Evolutionary conservation across 2,888 invertebrate species (phyloP).

Genomic region (Diarsia brunnea): DNA sequence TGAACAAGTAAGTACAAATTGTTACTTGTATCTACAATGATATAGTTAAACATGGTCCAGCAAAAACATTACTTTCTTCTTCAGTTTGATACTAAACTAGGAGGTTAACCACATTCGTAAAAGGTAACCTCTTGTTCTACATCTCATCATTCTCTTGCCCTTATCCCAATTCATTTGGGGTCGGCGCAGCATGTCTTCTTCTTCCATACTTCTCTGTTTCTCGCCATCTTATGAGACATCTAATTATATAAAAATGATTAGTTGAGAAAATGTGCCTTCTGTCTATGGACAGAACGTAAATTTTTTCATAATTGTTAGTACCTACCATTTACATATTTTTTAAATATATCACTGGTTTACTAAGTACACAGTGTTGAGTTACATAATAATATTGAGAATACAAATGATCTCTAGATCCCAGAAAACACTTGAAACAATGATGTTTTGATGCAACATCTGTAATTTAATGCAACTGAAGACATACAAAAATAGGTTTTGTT

Average conservation of each 20-base stretch:
- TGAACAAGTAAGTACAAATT: no score
- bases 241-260: not conserved
- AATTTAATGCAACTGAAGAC: not conserved
- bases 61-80: not conserved
- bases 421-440: not conserved
- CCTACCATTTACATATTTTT: not conserved
- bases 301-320: no score
- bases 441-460: not conserved
- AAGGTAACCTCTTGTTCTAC: not conserved
- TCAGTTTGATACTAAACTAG: not conserved
- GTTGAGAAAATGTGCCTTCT: not conserved
- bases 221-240: no score
- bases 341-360: not conserved
- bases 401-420: not conserved
- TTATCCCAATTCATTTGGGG: no score
- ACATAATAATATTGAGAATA: not conserved
- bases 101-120: not conserved
- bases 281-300: not conserved
- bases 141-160: no score
- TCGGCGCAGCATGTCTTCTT: no score
- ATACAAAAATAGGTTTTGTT: conserved; percentile 23
- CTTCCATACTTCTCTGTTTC: no score
- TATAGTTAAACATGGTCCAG: no score
- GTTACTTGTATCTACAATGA: no score
- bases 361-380: not conserved